Evolutionary conservation across 2,888 invertebrate species (phyloP).

Genomic region (Apodemia duryi): DNA sequence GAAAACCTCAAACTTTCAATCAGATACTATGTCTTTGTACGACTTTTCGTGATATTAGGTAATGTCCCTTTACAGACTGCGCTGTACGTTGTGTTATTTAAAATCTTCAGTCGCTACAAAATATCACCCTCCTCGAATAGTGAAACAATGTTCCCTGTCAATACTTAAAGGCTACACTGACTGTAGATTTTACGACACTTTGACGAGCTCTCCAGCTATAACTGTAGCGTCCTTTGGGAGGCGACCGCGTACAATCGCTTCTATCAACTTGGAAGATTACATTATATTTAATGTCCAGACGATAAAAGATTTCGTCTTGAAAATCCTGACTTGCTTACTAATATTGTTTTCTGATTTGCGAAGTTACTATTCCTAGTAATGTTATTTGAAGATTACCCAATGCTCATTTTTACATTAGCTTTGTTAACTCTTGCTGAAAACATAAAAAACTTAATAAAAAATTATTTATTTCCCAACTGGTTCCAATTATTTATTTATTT

Average conservation of each 20-base stretch:
- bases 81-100: too few species aligned
- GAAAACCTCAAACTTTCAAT: too few species aligned
- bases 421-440: too few species aligned
- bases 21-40: too few species aligned
- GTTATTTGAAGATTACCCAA: neutral
- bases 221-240: conserved; percentile 19
- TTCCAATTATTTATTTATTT: too few species aligned
- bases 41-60: too few species aligned
- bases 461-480: too few species aligned
- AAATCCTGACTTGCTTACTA: conserved; percentile 14
- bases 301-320: conserved; percentile 13
- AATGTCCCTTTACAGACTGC: too few species aligned
- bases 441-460: too few species aligned
- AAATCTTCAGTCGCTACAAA: neutral
- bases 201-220: conserved; percentile 3
- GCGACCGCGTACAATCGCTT: conserved; percentile 15
- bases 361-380: neutral
- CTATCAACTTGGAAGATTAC: conserved; percentile 14
- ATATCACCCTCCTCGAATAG: neutral
- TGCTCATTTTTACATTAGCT: too few species aligned
- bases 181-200: neutral
- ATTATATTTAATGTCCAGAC: conserved; percentile 13
- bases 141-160: neutral
- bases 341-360: neutral
- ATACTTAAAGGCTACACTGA: neutral